Conservation (phyloP, 2,113 vertebrate species). For the Gallinago jamesoni region DNA sequence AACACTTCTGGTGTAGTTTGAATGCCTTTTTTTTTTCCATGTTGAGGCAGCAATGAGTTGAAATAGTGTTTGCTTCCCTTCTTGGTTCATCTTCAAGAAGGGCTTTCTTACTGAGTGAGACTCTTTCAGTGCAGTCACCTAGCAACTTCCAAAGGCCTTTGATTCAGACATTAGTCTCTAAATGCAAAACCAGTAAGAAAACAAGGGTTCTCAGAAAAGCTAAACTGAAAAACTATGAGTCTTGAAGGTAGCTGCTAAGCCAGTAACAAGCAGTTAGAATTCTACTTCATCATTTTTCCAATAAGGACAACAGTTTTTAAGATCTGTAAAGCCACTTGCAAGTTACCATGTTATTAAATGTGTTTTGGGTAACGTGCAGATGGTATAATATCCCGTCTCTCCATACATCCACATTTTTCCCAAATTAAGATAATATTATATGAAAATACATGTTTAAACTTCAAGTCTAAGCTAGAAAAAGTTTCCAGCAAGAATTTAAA, state of each 20-base stretch:
- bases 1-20: neutral
- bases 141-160: slow-evolving; percentile 27
- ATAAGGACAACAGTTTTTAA: neutral
- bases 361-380: neutral
- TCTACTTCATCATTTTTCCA: neutral
- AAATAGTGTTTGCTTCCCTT: slow-evolving; percentile 41
- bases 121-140: slow-evolving; percentile 17
- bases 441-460: neutral
- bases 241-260: neutral
- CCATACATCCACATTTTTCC: neutral
- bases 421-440: neutral
- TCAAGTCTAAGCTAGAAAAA: neutral
- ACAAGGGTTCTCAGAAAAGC: neutral
- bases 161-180: neutral
- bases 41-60: slow-evolving; percentile 15
- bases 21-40: neutral
- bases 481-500: neutral
- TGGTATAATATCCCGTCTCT: neutral
- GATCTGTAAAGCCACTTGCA: neutral
- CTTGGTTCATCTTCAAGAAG: slow-evolving; percentile 36
- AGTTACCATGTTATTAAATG: accelerated
- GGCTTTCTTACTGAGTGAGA: neutral
- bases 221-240: neutral
- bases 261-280: neutral
- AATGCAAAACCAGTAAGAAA: neutral